These are phyloP conservation scores for Rhynchonycteris naso DNA, from an alignment of 2,797 vertebrate species.

Conservation along the genomic window DNA sequence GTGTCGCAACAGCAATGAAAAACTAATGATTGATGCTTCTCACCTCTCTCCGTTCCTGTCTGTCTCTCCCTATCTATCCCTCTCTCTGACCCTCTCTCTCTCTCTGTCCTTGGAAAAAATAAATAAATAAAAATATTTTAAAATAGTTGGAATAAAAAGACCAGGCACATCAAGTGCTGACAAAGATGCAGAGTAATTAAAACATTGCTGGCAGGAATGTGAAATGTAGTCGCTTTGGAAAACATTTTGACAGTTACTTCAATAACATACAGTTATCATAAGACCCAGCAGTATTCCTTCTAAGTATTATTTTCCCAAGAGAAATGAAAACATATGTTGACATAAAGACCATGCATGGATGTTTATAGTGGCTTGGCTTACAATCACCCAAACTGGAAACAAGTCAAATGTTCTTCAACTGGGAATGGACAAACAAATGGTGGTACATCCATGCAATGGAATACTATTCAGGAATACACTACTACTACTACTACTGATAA, in stretches of 20 bases:
- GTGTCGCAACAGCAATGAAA: no score
- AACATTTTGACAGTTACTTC: conserved; percentile 19
- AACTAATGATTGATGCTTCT: no score
- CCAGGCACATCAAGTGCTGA: neutral
- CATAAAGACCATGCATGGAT: neutral
- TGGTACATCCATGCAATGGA: neutral
- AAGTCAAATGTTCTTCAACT: neutral
- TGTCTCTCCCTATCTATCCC: no score
- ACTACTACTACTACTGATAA: neutral
- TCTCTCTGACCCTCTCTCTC: no score
- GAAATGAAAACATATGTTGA: neutral
- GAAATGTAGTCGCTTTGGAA: conserved; percentile 18
- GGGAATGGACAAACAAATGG: neutral
- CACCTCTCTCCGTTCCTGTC: no score
- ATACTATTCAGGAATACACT: neutral
- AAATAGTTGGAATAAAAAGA: neutral
- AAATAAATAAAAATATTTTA: no score
- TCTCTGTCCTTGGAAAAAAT: no score
- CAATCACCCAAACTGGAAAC: neutral
- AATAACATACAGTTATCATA: neutral
- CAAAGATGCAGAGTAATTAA: neutral
- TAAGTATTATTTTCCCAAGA: conserved; percentile 18
- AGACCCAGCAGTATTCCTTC: neutral
- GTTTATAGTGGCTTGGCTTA: neutral
- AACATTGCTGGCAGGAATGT: neutral